Evolutionary conservation across 1,140 invertebrate genomes (phyloP).

Genomic region (Stenopsyche tienmushanensis): DNA sequence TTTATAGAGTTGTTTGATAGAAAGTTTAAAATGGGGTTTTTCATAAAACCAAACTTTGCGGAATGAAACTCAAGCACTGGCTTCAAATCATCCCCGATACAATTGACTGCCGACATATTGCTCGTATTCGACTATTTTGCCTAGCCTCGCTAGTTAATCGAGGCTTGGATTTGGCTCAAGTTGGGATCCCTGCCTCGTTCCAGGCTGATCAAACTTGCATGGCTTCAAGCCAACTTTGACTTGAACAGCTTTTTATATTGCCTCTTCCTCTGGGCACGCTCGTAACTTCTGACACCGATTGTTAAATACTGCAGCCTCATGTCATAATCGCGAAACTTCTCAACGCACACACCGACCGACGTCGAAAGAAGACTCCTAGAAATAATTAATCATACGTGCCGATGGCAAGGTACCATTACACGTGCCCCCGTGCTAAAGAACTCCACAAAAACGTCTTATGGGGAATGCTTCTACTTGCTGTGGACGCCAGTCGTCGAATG

Average conservation of each 20-base stretch:
- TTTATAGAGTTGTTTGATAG: too few relatives aligned
- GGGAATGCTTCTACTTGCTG: too few relatives aligned
- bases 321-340: constrained; percentile 17
- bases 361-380: neutral
- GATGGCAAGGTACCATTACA: too few relatives aligned
- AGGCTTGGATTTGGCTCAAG: constrained; percentile 6
- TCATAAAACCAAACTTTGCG: too few relatives aligned
- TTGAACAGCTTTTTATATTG: neutral
- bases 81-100: neutral
- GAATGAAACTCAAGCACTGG: too few relatives aligned
- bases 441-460: too few relatives aligned
- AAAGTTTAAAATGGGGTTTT: too few relatives aligned
- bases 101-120: neutral
- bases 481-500: too few relatives aligned
- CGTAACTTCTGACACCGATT: constrained; percentile 8
- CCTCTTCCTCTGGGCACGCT: neutral
- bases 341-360: neutral
- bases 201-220: constrained; percentile 13
- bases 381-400: constrained; percentile 4
- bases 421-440: too few relatives aligned
- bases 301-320: constrained; percentile 13
- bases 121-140: neutral
- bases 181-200: neutral
- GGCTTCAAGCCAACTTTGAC: constrained; percentile 15
- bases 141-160: neutral